A percentile compares a stretch with the other conserved stretches of the same genome.
These are phyloP conservation scores for Cygnus atratus DNA, from an alignment of 2,113 vertebrate genomes.

Conservation along the genomic window DNA sequence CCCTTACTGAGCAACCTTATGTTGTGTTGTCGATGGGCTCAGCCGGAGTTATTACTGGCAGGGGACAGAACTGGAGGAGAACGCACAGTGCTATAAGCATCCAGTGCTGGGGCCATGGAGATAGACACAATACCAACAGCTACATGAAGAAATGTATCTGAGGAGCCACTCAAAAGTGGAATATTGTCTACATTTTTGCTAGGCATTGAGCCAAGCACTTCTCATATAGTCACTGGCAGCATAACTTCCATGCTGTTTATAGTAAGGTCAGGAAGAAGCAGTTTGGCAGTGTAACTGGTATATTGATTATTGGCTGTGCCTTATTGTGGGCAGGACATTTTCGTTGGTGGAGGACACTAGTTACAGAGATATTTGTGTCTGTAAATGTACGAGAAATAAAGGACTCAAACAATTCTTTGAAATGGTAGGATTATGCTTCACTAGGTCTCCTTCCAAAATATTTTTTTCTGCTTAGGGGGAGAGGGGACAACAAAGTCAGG, in stretches of 20 bases:
- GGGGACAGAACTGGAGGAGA: background rate
- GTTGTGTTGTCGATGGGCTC: background rate
- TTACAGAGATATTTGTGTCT: background rate
- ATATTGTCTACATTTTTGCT: conserved; percentile 47
- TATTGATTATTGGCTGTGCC: background rate
- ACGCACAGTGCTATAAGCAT: background rate
- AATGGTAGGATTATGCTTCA: background rate
- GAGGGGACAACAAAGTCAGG: background rate
- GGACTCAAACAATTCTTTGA: background rate
- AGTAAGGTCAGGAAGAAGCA: conserved; percentile 13
- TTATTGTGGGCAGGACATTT: background rate
- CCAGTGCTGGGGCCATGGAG: background rate
- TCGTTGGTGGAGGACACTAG: background rate
- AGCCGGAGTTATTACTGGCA: background rate
- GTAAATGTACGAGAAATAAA: background rate
- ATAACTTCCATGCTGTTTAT: conserved; percentile 12
- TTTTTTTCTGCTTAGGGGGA: background rate
- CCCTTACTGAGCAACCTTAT: background rate
- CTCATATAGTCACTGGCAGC: background rate
- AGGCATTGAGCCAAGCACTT: conserved; percentile 49
- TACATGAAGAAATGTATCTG: conserved; percentile 18
- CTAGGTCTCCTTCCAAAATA: background rate
- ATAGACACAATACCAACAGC: background rate
- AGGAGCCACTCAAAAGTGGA: conserved; percentile 9
- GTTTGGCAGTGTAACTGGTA: background rate